These are phyloP conservation scores for Trinorchestia longiramus DNA, from an alignment of 1,140 invertebrate species.

Conservation along the genomic window DNA sequence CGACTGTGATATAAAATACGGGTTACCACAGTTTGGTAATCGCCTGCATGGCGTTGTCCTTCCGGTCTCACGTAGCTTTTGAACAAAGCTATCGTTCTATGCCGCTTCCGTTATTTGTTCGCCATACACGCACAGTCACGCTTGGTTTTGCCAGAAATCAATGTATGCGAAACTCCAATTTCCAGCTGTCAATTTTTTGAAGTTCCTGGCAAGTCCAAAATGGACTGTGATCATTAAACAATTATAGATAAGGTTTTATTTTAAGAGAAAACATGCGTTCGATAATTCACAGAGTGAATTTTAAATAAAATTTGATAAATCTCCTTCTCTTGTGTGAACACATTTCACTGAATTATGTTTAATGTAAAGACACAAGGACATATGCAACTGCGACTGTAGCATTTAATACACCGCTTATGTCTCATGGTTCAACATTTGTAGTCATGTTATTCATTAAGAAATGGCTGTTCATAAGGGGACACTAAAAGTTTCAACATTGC, in stretches of 20 bases:
- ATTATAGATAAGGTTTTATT: background rate
- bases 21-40: background rate
- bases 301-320: background rate
- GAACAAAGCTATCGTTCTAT: background rate
- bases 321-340: background rate
- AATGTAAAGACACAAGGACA: background rate
- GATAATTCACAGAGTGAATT: background rate
- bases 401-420: background rate
- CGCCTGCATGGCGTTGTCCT: background rate
- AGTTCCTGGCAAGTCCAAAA: background rate
- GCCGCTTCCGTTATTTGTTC: background rate
- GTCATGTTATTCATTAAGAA: background rate
- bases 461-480: background rate
- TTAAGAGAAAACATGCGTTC: background rate
- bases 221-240: background rate
- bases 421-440: background rate
- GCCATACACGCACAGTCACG: too few relatives aligned
- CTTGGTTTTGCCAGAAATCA: background rate
- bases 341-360: background rate
- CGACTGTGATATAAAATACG: background rate
- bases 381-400: background rate
- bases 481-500: background rate
- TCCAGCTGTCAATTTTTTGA: background rate
- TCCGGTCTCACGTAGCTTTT: background rate
- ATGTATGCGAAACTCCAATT: background rate